Conservation (phyloP, 2,888 invertebrate species). For the Nineta flava region DNA sequence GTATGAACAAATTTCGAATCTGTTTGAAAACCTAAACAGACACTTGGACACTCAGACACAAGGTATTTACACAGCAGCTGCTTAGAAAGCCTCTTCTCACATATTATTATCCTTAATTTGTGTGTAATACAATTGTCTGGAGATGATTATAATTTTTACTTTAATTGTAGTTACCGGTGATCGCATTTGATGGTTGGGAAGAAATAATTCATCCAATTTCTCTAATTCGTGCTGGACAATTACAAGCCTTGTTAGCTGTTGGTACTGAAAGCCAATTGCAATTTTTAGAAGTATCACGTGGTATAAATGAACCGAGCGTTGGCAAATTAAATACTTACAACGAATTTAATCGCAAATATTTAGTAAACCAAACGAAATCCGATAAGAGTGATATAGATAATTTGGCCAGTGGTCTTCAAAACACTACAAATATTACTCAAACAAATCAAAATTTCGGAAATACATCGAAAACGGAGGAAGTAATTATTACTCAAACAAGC, state of each 20-base stretch:
- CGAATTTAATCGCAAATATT: background rate
- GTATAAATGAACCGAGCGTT: background rate
- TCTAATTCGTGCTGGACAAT: constrained; percentile 32
- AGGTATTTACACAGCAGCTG: no score
- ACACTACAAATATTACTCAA: background rate
- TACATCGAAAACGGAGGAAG: background rate
- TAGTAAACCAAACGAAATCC: background rate
- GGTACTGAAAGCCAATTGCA: constrained; percentile 42
- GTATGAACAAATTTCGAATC: no score
- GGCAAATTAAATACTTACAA: background rate
- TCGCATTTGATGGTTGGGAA: constrained; percentile 42
- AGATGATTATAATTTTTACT: background rate
- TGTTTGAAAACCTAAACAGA: no score
- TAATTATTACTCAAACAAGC: no score
- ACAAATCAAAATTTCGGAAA: background rate
- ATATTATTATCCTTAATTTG: no score
- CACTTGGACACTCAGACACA: no score
- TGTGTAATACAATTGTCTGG: background rate
- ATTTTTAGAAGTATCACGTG: constrained; percentile 25
- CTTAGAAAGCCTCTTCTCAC: no score
- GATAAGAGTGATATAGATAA: background rate
- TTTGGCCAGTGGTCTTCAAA: background rate
- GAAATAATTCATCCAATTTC: constrained; percentile 30
- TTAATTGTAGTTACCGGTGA: constrained; percentile 33
- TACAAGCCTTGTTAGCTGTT: constrained; percentile 38